Percentiles rank a stretch among this genome's conserved stretches.
Evolutionary conservation across 2,113 vertebrate species (phyloP).

Genomic region (Myrmophylax atrothorax): DNA sequence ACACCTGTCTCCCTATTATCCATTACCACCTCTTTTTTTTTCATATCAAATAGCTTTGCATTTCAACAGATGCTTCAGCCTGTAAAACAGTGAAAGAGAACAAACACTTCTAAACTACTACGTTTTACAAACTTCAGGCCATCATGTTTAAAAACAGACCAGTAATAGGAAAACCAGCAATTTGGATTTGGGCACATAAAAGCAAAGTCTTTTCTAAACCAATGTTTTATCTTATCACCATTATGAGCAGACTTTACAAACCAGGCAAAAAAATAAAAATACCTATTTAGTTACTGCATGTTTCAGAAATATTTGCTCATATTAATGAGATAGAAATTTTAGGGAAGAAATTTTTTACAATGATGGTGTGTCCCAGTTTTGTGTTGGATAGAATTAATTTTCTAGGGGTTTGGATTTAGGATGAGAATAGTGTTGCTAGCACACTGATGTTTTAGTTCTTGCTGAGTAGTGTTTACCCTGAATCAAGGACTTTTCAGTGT

Average conservation of each 20-base stretch:
- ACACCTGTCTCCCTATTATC: neutral
- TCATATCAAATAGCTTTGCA: neutral
- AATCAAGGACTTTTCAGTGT: neutral
- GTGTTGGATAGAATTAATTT: neutral
- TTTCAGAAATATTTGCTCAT: neutral
- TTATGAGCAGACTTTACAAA: neutral
- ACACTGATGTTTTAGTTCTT: neutral
- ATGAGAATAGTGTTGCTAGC: neutral
- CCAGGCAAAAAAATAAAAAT: no score
- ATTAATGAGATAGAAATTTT: neutral
- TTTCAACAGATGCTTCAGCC: neutral
- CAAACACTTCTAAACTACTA: neutral
- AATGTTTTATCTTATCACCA: neutral
- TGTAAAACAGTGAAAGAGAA: neutral
- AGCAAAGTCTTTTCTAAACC: neutral
- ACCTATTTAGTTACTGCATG: no score
- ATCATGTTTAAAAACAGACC: neutral
- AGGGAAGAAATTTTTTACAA: neutral
- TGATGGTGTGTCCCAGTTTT: accelerated
- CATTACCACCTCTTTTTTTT: neutral
- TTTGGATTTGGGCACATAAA: neutral
- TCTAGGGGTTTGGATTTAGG: neutral
- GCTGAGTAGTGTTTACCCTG: neutral
- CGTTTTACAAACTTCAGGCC: neutral
- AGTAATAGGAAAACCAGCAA: neutral